phyloP scores from a whole-genome alignment of 2,797 vertebrate genomes.

The Oophaga sylvatica region DNA sequence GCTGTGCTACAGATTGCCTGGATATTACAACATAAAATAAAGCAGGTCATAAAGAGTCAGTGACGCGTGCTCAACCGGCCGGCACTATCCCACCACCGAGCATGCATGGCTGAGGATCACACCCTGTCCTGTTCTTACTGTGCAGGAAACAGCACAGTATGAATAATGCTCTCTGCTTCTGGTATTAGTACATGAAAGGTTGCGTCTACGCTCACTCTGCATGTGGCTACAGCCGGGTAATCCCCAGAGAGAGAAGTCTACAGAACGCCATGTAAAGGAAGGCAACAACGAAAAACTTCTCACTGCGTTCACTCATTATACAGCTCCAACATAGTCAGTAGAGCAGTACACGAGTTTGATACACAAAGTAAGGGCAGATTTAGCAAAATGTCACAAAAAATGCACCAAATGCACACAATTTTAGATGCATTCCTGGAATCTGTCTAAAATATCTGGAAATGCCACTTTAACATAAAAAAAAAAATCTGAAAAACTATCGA shows the following conservation, averaged over 20 bases:
- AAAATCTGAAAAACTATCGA: too few species aligned
- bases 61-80: too few species aligned
- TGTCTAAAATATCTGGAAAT: too few species aligned
- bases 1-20: neutral
- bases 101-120: neutral
- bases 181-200: slow-evolving; percentile 31
- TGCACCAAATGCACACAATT: too few species aligned
- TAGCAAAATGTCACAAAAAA: too few species aligned
- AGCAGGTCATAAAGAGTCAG: neutral
- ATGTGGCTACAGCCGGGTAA: slow-evolving; percentile 5
- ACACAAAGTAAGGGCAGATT: too few species aligned
- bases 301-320: neutral
- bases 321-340: neutral
- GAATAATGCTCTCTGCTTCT: neutral
- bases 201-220: neutral
- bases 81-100: neutral
- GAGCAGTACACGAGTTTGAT: neutral
- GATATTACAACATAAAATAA: neutral
- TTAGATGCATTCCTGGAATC: too few species aligned
- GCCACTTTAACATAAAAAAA: too few species aligned
- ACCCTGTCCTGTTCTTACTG: slow-evolving; percentile 27
- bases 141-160: slow-evolving; percentile 27
- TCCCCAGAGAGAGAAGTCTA: neutral
- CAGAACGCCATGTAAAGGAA: neutral
- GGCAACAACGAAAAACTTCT: neutral